Conservation (phyloP, 2,797 vertebrate species). For the Falco concolor region DNA sequence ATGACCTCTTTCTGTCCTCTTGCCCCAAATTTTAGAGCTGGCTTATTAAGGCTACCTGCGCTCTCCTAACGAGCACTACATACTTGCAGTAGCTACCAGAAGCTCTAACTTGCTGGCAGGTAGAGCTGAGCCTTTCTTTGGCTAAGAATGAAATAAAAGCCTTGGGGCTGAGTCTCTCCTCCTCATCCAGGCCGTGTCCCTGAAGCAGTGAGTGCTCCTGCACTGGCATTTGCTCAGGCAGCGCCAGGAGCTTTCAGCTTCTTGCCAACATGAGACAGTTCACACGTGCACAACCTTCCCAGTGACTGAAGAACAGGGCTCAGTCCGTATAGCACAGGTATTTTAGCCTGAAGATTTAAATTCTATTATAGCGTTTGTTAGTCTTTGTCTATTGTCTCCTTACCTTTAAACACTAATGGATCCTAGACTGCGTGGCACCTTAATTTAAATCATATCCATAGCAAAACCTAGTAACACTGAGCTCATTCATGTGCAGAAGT, state of each 20-base stretch:
- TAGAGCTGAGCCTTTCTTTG: background rate
- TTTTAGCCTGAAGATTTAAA: background rate
- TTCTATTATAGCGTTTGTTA: background rate
- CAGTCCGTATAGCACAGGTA: background rate
- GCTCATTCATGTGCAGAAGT: background rate
- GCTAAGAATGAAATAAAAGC: background rate
- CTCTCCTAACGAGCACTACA: fast-evolving
- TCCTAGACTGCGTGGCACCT: background rate
- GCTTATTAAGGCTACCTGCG: background rate
- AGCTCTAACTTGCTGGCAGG: background rate
- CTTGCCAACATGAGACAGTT: background rate
- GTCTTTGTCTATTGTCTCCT: background rate
- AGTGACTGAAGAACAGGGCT: background rate
- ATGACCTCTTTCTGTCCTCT: background rate
- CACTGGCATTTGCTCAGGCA: fast-evolving
- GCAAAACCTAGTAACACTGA: background rate
- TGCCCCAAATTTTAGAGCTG: background rate
- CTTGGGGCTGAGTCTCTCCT: background rate
- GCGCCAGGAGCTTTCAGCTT: fast-evolving
- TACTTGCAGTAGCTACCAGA: background rate
- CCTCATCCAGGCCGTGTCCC: fast-evolving
- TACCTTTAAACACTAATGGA: background rate
- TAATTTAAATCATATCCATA: background rate
- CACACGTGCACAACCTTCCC: background rate
- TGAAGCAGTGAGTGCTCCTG: background rate